Conservation (phyloP, 2,888 invertebrate genomes). For the Trissolcus japonicus region DNA sequence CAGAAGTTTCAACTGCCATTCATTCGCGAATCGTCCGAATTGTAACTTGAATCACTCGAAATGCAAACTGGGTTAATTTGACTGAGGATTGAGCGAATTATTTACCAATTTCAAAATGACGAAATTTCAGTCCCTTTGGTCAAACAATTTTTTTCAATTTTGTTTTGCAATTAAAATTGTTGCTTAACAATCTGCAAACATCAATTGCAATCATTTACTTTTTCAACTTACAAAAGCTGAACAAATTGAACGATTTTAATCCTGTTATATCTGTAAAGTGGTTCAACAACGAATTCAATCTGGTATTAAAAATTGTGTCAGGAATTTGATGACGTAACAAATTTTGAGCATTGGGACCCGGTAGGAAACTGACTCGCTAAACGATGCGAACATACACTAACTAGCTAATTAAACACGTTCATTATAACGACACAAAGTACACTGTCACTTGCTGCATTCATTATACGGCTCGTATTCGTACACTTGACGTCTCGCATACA, state of each 20-base stretch:
- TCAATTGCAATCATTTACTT: no score
- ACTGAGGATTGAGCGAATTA: no score
- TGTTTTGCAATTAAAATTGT: no score
- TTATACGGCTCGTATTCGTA: slow-evolving; percentile 20
- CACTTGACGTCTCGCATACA: slow-evolving; percentile 28
- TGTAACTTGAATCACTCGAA: slow-evolving; percentile 7
- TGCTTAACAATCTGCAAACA: no score
- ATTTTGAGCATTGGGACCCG: slow-evolving; percentile 9
- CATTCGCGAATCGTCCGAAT: slow-evolving; percentile 17
- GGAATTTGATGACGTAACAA: background rate
- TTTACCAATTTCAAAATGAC: no score
- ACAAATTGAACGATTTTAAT: no score
- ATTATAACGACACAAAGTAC: slow-evolving; percentile 37
- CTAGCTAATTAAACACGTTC: slow-evolving; percentile 48
- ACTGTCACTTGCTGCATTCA: slow-evolving; percentile 39
- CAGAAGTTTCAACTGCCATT: slow-evolving; percentile 18
- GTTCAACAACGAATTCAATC: no score
- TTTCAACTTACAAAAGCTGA: no score
- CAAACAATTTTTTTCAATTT: no score
- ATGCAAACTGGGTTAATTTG: no score
- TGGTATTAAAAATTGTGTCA: background rate
- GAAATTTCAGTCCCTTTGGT: no score
- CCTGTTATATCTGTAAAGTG: no score
- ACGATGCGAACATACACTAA: slow-evolving; percentile 31
- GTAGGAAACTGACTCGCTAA: slow-evolving; percentile 27